Percentiles rank a stretch among this genome's conserved stretches.
These are phyloP conservation scores for Beris morrisii DNA, from an alignment of 2,888 invertebrate genomes.

Conservation along the genomic window DNA sequence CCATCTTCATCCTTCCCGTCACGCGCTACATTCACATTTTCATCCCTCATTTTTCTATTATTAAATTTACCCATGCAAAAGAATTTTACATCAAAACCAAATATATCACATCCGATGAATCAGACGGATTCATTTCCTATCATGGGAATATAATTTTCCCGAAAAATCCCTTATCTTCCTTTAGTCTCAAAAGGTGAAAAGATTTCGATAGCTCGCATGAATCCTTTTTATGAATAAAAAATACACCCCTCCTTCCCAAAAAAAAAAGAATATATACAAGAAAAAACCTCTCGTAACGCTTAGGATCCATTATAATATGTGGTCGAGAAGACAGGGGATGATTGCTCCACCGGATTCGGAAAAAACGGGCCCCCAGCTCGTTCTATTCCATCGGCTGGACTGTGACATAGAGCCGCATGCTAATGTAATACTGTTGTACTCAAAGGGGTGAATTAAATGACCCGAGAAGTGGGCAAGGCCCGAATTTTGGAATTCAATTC, in stretches of 20 bases:
- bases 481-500: conserved; percentile 26
- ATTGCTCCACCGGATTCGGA: too few relatives aligned
- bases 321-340: too few relatives aligned
- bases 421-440: conserved; percentile 8
- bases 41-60: too few relatives aligned
- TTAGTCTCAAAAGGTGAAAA: conserved; percentile 17
- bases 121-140: conserved; percentile 29
- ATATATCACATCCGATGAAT: conserved; percentile 28
- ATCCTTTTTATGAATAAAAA: conserved; percentile 15
- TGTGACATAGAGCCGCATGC: too few relatives aligned
- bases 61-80: too few relatives aligned
- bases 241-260: background rate
- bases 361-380: too few relatives aligned
- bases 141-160: conserved; percentile 5
- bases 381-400: too few relatives aligned
- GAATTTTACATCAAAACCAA: too few relatives aligned
- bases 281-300: conserved; percentile 10
- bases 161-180: background rate
- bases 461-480: conserved; percentile 10
- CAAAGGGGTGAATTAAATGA: conserved; percentile 23
- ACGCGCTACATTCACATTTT: too few relatives aligned
- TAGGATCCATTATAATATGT: conserved; percentile 17
- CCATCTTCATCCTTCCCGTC: too few relatives aligned
- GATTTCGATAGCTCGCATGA: conserved; percentile 24
- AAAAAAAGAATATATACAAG: background rate